phyloP scores from a whole-genome alignment of 2,797 vertebrate genomes.

The Hapalemur alaotrensis region DNA sequence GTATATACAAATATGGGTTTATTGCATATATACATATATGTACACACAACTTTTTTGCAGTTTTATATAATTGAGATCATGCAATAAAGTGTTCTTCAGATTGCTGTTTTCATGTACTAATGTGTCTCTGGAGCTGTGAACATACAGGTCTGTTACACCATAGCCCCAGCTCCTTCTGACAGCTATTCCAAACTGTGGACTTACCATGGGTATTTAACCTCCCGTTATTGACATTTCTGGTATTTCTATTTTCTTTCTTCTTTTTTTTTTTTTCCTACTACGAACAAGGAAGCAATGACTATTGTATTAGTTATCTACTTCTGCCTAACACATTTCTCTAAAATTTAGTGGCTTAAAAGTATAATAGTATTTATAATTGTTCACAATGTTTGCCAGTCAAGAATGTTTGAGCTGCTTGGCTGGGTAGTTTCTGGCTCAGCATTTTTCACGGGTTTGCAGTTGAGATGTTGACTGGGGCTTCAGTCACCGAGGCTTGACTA shows the following conservation, averaged over 20 bases:
- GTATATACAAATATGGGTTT: not conserved
- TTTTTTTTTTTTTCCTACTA: not conserved
- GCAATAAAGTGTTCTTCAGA: not conserved
- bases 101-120: not conserved
- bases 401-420: not conserved
- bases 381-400: not conserved
- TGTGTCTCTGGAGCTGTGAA: not conserved
- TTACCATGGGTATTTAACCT: not conserved
- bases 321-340: not conserved
- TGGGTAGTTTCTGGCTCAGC: not conserved
- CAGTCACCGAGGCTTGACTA: not conserved
- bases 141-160: not conserved
- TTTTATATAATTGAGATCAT: not conserved
- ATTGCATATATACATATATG: not conserved
- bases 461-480: not conserved
- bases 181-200: not conserved
- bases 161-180: not conserved
- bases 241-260: not conserved
- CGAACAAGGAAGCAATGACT: not conserved
- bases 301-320: not conserved
- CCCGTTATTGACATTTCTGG: not conserved
- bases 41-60: not conserved
- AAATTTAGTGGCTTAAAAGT: not conserved
- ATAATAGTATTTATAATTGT: not conserved
- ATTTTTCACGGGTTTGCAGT: not conserved